These are phyloP conservation scores for Ceraclea dissimilis DNA, from an alignment of 2,888 invertebrate species.

Conservation along the genomic window DNA sequence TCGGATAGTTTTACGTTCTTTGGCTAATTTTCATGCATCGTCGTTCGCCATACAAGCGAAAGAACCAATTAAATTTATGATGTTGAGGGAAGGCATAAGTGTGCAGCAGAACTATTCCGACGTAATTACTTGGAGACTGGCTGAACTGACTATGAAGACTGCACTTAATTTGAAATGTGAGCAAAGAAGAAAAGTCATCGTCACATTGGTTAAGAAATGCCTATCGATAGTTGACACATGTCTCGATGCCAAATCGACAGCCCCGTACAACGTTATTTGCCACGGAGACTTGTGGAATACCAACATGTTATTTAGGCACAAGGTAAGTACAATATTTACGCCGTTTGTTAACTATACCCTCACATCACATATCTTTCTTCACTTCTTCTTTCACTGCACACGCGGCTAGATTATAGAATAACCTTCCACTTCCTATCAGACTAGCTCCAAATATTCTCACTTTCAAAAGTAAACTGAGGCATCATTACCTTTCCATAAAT, in stretches of 20 bases:
- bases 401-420: too few species aligned
- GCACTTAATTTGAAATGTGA: too few species aligned
- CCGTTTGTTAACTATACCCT: not conserved
- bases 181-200: not conserved
- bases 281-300: slow-evolving; percentile 23
- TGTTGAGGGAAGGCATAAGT: slow-evolving; percentile 5
- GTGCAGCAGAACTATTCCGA: too few species aligned
- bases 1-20: slow-evolving; percentile 2
- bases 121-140: too few species aligned
- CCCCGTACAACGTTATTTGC: slow-evolving; percentile 17
- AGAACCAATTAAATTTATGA: slow-evolving; percentile 15
- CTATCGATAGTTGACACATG: not conserved
- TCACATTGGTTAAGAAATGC: not conserved
- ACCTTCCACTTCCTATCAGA: too few species aligned
- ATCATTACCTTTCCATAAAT: too few species aligned
- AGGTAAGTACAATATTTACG: slow-evolving; percentile 12
- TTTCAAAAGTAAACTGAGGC: too few species aligned
- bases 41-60: slow-evolving; percentile 19
- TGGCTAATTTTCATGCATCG: slow-evolving; percentile 18
- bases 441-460: too few species aligned
- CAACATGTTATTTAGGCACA: slow-evolving; percentile 21
- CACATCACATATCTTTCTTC: not conserved
- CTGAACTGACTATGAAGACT: too few species aligned
- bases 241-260: not conserved
- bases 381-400: not conserved